phyloP scores from a whole-genome alignment of 2,888 invertebrate genomes.

The Drosophila conformis region DNA sequence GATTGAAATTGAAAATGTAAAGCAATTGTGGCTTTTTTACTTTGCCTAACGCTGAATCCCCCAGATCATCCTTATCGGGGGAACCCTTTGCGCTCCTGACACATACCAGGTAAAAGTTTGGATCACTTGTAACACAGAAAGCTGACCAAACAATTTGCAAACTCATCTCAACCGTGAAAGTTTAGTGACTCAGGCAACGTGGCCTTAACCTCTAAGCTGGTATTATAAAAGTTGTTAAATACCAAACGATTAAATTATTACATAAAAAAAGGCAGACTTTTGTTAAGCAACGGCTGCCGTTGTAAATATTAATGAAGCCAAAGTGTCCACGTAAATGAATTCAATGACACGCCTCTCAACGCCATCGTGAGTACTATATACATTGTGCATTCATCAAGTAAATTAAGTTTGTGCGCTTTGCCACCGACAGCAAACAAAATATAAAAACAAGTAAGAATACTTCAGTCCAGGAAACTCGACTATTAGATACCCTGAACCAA shows the following conservation, averaged over 20 bases:
- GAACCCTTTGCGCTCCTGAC: neutral
- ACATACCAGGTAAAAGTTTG: slow-evolving; percentile 13
- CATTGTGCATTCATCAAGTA: slow-evolving; percentile 65
- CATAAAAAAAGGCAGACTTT: slow-evolving; percentile 29
- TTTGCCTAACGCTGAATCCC: slow-evolving; percentile 1
- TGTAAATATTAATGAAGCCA: slow-evolving; percentile 74
- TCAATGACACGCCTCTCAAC: slow-evolving; percentile 45
- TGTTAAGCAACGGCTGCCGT: slow-evolving; percentile 32
- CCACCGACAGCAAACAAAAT: slow-evolving; percentile 2
- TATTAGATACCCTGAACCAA: neutral
- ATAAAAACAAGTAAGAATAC: neutral
- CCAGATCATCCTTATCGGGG: neutral
- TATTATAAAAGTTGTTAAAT: slow-evolving; percentile 56
- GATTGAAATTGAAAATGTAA: slow-evolving; percentile 75
- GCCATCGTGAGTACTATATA: slow-evolving; percentile 11
- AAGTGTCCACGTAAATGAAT: slow-evolving; percentile 62
- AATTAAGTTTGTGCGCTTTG: slow-evolving; percentile 51
- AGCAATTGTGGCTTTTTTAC: slow-evolving; percentile 62
- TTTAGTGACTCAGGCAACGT: slow-evolving; percentile 18
- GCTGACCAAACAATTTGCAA: slow-evolving; percentile 55
- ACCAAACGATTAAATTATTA: slow-evolving; percentile 61
- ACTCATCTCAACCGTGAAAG: slow-evolving; percentile 42
- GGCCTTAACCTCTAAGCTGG: slow-evolving; percentile 24
- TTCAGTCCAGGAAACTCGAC: neutral
- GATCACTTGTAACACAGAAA: slow-evolving; percentile 26